Conservation (phyloP, 2,888 invertebrate genomes). For the Ptilodon capucinus region DNA sequence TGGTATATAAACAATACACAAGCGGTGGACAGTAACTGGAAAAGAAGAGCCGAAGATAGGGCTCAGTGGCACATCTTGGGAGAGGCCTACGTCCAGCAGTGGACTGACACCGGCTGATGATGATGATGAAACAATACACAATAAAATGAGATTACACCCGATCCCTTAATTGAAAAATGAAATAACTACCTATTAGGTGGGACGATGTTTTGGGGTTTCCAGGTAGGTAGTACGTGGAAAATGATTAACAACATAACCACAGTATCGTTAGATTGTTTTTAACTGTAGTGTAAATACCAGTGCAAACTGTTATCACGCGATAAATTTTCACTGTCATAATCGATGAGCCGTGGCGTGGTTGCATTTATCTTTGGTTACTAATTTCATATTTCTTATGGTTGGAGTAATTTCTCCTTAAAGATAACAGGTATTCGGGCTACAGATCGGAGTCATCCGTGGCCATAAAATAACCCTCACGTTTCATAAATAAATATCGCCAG, state of each 20-base stretch:
- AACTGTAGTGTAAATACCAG: not conserved
- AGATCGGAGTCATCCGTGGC: too few species aligned
- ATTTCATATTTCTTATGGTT: not conserved
- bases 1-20: too few species aligned
- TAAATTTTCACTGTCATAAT: not conserved
- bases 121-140: not conserved
- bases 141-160: not conserved
- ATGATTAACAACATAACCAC: not conserved
- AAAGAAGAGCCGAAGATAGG: too few species aligned
- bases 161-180: not conserved
- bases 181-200: not conserved
- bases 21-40: too few species aligned
- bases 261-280: not conserved
- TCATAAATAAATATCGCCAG: too few species aligned
- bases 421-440: too few species aligned
- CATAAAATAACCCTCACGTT: too few species aligned
- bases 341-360: not conserved
- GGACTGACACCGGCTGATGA: not conserved
- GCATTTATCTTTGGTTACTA: not conserved
- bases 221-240: too few species aligned
- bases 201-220: too few species aligned
- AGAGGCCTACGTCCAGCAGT: too few species aligned
- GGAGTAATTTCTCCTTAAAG: too few species aligned
- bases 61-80: too few species aligned
- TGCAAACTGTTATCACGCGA: not conserved